Conservation (phyloP, 2,113 vertebrate species). For the Fukomys damarensis region DNA sequence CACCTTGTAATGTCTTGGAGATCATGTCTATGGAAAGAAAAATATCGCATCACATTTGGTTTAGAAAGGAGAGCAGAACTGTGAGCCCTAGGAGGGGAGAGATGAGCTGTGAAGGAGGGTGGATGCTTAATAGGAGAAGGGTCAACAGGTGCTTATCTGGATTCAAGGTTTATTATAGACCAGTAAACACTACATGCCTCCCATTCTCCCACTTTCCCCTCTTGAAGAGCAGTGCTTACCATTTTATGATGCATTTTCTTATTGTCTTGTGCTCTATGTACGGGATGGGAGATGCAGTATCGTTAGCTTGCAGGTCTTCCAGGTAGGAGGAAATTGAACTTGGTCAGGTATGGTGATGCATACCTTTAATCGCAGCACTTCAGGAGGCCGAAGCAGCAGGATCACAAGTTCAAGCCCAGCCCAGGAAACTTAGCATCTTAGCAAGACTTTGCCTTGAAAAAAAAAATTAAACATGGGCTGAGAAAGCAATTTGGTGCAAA, state of each 20-base stretch:
- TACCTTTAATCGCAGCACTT: background rate
- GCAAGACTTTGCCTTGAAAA: background rate
- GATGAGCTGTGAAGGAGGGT: background rate
- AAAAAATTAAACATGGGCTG: background rate
- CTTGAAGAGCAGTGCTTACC: background rate
- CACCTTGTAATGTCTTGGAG: background rate
- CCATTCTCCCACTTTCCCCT: fast-evolving
- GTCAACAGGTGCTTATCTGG: too few species aligned
- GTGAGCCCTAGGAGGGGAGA: background rate
- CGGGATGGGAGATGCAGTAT: background rate
- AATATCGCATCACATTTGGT: background rate
- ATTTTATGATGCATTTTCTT: background rate
- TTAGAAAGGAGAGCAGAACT: background rate
- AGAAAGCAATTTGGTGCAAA: background rate
- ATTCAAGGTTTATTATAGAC: background rate
- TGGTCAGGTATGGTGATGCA: too few species aligned
- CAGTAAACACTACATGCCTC: fast-evolving
- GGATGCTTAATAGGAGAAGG: background rate
- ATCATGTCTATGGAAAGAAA: background rate
- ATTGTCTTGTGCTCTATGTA: background rate
- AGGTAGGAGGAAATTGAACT: background rate
- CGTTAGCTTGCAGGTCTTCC: background rate
- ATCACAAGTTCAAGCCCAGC: background rate
- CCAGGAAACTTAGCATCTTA: background rate
- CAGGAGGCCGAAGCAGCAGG: background rate